Evolutionary conservation across 2,797 vertebrate genomes (phyloP).

Genomic region (Epinephelus awoara): DNA sequence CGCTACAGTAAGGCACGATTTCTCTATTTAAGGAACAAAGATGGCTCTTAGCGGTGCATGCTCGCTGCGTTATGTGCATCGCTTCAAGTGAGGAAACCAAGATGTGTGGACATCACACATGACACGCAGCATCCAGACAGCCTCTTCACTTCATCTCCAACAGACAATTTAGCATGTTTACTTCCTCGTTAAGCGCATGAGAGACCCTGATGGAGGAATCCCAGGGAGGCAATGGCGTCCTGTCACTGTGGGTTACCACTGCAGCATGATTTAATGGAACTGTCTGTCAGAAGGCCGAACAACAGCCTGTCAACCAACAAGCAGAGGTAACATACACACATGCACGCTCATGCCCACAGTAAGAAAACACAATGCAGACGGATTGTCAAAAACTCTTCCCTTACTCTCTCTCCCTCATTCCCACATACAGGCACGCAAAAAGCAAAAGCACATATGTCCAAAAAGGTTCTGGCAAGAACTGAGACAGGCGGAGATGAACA

Average conservation of each 20-base stretch:
- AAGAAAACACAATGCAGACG: constrained; percentile 38
- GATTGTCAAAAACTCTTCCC: constrained; percentile 57
- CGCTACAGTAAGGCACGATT: neutral
- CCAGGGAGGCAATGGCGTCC: constrained; percentile 77
- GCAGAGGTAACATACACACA: constrained; percentile 54
- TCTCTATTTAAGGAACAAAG: constrained; percentile 35
- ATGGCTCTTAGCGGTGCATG: neutral
- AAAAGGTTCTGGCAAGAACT: constrained; percentile 59
- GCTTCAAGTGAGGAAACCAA: constrained; percentile 35
- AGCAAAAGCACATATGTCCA: constrained; percentile 63
- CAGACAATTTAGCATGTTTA: constrained; percentile 86
- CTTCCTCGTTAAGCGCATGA: constrained; percentile 84
- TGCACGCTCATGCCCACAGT: constrained; percentile 17
- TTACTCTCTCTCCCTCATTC: neutral
- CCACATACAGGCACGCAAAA: constrained; percentile 13
- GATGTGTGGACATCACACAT: constrained; percentile 49
- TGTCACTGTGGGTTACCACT: constrained; percentile 82
- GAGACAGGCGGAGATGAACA: constrained; percentile 59
- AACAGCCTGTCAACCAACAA: constrained; percentile 74
- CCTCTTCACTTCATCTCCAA: constrained; percentile 68
- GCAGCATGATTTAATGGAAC: constrained; percentile 86
- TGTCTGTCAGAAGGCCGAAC: constrained; percentile 83
- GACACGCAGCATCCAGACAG: constrained; percentile 60
- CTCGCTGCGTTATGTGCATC: neutral
- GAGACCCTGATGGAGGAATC: constrained; percentile 80